phyloP scores from a whole-genome alignment of 1,140 invertebrate genomes.

The Leptonema lineaticorne region DNA sequence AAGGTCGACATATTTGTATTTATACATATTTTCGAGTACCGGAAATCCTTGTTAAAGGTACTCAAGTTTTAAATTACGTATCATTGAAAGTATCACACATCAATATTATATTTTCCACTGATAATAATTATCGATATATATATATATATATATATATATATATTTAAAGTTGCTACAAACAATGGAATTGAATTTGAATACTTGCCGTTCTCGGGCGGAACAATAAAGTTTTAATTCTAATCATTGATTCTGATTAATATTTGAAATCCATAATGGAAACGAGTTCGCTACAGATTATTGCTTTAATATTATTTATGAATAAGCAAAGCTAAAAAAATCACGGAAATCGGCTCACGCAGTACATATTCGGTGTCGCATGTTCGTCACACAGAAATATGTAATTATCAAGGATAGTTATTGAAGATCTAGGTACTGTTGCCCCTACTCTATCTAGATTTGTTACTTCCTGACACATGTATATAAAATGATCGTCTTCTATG shows the following conservation, averaged over 20 bases:
- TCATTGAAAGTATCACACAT: too few relatives aligned
- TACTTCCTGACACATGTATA: conserved; percentile 15
- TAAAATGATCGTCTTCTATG: conserved; percentile 1
- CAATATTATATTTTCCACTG: too few relatives aligned
- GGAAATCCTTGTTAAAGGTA: too few relatives aligned
- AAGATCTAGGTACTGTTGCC: neutral
- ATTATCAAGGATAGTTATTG: conserved; percentile 15
- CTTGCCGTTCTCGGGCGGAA: neutral
- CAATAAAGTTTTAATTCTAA: conserved; percentile 5
- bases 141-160: neutral
- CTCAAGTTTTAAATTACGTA: too few relatives aligned
- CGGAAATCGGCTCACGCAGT: neutral
- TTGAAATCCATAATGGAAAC: neutral
- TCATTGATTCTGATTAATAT: conserved; percentile 8
- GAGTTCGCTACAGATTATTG: neutral
- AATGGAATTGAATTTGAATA: neutral
- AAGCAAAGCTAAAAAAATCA: neutral
- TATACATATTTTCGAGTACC: too few relatives aligned
- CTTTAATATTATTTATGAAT: too few relatives aligned
- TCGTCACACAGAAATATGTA: conserved; percentile 2
- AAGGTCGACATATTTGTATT: too few relatives aligned
- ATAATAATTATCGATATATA: neutral
- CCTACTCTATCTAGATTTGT: neutral
- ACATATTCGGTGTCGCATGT: neutral
- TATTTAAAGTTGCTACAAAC: neutral